phyloP scores from a whole-genome alignment of 1,140 invertebrate genomes.

The Platyscapa corneri region DNA sequence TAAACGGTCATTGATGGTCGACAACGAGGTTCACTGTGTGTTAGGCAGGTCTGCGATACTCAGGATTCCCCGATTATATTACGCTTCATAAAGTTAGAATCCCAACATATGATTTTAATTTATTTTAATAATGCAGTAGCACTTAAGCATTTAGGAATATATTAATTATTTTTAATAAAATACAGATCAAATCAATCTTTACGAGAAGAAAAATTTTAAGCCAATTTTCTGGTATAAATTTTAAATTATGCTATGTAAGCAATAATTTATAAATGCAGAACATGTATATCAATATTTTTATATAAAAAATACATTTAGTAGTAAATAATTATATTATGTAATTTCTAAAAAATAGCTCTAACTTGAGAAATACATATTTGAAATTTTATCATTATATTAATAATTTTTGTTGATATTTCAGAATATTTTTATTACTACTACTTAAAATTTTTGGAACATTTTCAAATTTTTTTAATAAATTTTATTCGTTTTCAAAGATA shows the following conservation, averaged over 20 bases:
- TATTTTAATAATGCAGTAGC: neutral
- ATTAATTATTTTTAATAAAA: neutral
- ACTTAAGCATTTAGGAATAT: neutral
- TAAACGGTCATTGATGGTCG: slow-evolving; percentile 69
- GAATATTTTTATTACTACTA: too few species aligned
- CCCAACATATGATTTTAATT: neutral
- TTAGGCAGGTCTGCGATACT: slow-evolving; percentile 32
- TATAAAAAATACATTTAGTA: too few species aligned
- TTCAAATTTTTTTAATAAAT: too few species aligned
- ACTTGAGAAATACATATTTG: too few species aligned
- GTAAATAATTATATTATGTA: too few species aligned
- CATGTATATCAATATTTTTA: too few species aligned
- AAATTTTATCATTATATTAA: neutral
- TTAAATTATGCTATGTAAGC: neutral
- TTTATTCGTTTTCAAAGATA: too few species aligned
- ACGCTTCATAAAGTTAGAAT: neutral
- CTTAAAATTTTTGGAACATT: too few species aligned
- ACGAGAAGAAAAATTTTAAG: neutral
- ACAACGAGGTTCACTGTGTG: slow-evolving; percentile 66
- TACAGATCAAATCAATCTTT: neutral
- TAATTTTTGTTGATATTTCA: neutral
- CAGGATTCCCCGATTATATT: neutral
- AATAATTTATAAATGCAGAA: too few species aligned
- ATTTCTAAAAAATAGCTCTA: too few species aligned
- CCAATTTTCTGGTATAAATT: neutral